phyloP scores from a whole-genome alignment of 2,113 vertebrate species.

The Anguilla japonica region DNA sequence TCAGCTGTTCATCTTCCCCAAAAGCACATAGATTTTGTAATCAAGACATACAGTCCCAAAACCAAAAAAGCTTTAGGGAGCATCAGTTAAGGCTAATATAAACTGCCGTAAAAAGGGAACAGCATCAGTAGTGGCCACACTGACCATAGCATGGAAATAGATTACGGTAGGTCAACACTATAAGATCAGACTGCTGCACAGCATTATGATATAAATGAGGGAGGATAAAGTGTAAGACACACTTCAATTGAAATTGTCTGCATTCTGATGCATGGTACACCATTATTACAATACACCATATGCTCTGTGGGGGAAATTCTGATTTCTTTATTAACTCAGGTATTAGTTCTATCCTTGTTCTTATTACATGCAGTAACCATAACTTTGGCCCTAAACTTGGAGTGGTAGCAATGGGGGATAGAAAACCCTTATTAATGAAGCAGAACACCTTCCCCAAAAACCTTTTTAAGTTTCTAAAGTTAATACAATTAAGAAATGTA shows the following conservation, averaged over 20 bases:
- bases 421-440: conserved; percentile 7
- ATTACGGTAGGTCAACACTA: too few relatives aligned
- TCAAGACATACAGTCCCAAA: background rate
- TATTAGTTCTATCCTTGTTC: background rate
- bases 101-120: background rate
- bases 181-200: too few relatives aligned
- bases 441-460: conserved; percentile 19
- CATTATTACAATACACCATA: background rate
- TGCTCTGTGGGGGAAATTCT: background rate
- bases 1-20: background rate
- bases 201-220: too few relatives aligned
- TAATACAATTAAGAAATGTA: conserved; percentile 33
- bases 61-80: background rate
- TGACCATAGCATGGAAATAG: too few relatives aligned
- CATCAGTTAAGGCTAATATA: background rate
- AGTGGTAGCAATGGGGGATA: background rate
- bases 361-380: background rate
- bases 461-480: conserved; percentile 8
- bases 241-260: too few relatives aligned
- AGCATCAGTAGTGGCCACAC: background rate
- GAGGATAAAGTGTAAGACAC: too few relatives aligned
- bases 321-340: background rate
- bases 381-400: background rate
- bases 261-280: background rate
- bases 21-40: too few relatives aligned